phyloP scores from a whole-genome alignment of 2,113 vertebrate species.

The Solenodon paradoxus region DNA sequence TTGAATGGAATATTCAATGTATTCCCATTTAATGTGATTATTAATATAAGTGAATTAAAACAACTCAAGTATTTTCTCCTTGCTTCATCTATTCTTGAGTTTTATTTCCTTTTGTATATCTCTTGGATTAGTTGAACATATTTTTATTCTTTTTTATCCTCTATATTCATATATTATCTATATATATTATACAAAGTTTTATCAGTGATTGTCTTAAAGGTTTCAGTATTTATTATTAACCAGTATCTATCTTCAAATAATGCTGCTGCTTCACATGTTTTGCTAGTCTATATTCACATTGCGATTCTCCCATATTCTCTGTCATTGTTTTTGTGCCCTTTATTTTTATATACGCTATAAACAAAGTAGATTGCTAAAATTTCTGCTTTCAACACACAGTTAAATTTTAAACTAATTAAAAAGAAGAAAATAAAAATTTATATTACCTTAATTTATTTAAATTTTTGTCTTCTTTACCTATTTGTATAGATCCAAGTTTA shows the following conservation, averaged over 20 bases:
- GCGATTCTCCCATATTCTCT: background rate
- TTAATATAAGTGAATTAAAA: background rate
- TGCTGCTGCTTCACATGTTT: background rate
- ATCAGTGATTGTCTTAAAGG: background rate
- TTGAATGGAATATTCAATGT: background rate
- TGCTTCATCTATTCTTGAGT: background rate
- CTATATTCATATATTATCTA: background rate
- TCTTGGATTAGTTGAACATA: background rate
- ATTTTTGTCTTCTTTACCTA: background rate
- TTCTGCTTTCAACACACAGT: background rate
- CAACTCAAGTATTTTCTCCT: background rate
- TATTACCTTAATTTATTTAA: background rate
- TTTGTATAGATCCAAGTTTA: background rate
- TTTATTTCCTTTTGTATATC: background rate
- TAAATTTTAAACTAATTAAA: slow-evolving; percentile 37
- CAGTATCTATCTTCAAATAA: background rate
- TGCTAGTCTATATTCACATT: background rate
- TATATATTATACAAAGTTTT: background rate
- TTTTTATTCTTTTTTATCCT: background rate
- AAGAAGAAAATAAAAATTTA: background rate
- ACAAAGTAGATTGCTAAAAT: background rate
- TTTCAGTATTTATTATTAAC: background rate
- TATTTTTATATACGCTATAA: background rate
- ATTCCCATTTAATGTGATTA: background rate
- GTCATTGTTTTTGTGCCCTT: background rate